Percentiles rank a stretch among this genome's conserved stretches.
Conservation (phyloP, 2,113 vertebrate species). For the Callipepla squamata region DNA sequence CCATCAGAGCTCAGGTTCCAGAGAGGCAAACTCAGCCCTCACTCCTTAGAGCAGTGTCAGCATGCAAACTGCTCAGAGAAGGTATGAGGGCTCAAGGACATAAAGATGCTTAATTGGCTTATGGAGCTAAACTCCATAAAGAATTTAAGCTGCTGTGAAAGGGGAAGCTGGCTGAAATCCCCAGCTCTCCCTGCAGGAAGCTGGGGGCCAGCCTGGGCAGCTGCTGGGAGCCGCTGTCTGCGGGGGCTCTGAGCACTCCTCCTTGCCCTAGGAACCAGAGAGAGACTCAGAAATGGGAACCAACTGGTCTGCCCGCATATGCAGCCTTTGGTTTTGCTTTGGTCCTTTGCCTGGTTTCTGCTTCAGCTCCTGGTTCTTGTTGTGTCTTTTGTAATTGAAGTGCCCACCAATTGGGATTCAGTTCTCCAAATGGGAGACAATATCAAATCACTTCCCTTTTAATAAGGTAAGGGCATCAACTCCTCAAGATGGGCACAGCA, state of each 20-base stretch:
- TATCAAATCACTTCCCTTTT: neutral
- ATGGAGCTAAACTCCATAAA: constrained; percentile 50
- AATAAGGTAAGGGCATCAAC: neutral
- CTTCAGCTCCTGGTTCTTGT: neutral
- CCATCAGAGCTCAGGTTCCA: neutral
- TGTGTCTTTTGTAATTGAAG: neutral
- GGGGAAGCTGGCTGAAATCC: constrained; percentile 46
- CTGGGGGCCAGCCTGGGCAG: neutral
- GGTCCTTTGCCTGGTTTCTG: neutral
- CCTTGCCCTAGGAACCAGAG: neutral
- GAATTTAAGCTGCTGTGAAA: constrained; percentile 48
- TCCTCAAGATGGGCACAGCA: neutral
- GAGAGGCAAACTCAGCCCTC: constrained; percentile 17
- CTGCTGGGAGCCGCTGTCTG: neutral
- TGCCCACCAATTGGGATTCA: neutral
- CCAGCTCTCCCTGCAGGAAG: neutral
- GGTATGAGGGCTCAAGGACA: constrained; percentile 21
- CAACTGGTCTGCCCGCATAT: neutral
- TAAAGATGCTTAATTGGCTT: constrained; percentile 55
- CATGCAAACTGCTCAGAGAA: neutral
- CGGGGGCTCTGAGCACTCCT: neutral
- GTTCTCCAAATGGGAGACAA: neutral
- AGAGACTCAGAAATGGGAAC: neutral
- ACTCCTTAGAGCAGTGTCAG: neutral
- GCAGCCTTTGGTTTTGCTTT: neutral